Conservation (phyloP, 1,140 invertebrate genomes). For the Penaeus vannamei region DNA sequence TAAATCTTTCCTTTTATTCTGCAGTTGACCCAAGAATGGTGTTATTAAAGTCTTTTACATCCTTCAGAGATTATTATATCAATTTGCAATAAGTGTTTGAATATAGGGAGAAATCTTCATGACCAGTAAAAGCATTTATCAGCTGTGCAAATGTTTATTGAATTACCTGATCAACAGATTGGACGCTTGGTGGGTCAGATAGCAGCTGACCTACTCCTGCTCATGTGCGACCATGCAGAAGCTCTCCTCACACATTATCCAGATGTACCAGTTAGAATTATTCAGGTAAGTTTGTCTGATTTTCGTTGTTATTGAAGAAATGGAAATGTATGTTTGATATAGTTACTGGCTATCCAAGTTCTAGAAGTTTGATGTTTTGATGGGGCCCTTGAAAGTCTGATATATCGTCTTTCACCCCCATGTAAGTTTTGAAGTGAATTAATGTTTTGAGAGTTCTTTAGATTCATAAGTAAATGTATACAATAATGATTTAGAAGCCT, state of each 20-base stretch:
- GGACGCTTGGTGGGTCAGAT: conserved; percentile 81
- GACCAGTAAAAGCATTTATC: conserved; percentile 75
- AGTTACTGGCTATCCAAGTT: neutral
- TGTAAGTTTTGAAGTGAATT: too few species aligned
- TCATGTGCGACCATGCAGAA: conserved; percentile 86
- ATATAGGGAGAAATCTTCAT: neutral
- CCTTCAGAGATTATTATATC: too few species aligned
- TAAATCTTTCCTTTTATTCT: too few species aligned
- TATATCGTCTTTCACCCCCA: too few species aligned
- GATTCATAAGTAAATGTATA: neutral
- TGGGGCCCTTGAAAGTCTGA: too few species aligned
- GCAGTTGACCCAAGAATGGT: too few species aligned
- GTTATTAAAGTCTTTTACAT: too few species aligned
- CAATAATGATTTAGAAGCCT: neutral
- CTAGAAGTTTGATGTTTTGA: too few species aligned
- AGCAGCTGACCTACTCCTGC: conserved; percentile 86
- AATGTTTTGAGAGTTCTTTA: neutral
- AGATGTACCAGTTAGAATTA: conserved; percentile 82
- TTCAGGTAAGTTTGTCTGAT: conserved; percentile 76
- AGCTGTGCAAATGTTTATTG: neutral
- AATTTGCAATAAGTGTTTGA: too few species aligned
- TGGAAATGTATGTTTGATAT: neutral
- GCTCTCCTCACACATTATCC: conserved; percentile 83
- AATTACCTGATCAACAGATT: conserved; percentile 51
- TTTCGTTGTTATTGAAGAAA: neutral